Conservation (phyloP, 2,797 vertebrate genomes). For the Pempheris klunzingeri region DNA sequence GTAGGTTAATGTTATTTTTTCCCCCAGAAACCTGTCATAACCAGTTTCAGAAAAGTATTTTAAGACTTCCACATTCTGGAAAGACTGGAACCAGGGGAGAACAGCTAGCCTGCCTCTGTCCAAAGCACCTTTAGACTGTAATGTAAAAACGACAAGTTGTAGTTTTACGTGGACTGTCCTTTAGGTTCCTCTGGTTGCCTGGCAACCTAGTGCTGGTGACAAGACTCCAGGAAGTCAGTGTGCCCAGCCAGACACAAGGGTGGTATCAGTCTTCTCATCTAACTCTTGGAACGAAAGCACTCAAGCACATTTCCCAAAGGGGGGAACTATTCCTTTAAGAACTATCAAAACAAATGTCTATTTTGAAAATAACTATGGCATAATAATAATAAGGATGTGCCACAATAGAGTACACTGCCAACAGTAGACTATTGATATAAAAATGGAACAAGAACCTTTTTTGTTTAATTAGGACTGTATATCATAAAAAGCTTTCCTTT, state of each 20-base stretch:
- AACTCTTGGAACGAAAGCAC: conserved; percentile 11
- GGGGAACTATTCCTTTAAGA: conserved; percentile 15
- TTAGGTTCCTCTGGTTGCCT: conserved; percentile 25
- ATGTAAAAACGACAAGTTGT: not conserved
- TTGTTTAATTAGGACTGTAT: not conserved
- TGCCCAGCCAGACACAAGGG: conserved; percentile 1
- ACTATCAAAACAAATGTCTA: not conserved
- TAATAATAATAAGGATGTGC: conserved; percentile 7
- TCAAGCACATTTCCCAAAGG: not conserved
- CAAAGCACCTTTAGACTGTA: no score
- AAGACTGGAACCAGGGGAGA: not conserved
- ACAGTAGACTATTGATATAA: not conserved
- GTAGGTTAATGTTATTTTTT: not conserved
- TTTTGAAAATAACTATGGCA: not conserved
- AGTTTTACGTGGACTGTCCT: conserved; percentile 1
- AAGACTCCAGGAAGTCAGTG: conserved; percentile 23
- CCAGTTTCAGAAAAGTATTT: not conserved
- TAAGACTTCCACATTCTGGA: conserved; percentile 1
- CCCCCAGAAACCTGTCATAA: not conserved
- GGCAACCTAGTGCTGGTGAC: conserved; percentile 27
- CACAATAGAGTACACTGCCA: not conserved
- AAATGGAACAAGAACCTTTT: conserved; percentile 11
- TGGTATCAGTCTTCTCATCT: conserved; percentile 16
- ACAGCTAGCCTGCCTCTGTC: not conserved
- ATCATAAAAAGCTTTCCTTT: conserved; percentile 18